These are phyloP conservation scores for Euura saliciscinereae DNA, from an alignment of 1,140 invertebrate species.

Conservation along the genomic window DNA sequence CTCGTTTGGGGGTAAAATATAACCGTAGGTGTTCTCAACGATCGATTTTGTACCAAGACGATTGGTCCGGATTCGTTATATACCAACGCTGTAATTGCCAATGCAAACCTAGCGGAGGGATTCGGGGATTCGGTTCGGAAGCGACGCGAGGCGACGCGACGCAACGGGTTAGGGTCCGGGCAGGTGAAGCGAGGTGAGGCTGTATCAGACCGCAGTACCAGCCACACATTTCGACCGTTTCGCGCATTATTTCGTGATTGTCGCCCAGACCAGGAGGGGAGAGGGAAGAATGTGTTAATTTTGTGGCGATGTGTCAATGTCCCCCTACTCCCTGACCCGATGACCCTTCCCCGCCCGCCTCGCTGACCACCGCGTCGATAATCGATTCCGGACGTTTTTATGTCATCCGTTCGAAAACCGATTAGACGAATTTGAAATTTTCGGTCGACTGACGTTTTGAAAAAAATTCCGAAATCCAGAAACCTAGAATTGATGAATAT, in stretches of 20 bases:
- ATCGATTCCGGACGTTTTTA: background rate
- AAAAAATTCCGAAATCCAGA: too few relatives aligned
- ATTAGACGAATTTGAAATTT: too few relatives aligned
- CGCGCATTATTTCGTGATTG: constrained; percentile 57
- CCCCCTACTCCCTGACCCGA: constrained; percentile 28
- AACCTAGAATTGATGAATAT: too few relatives aligned
- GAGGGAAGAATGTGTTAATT: constrained; percentile 57
- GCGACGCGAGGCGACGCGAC: background rate
- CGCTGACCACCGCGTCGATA: constrained; percentile 7
- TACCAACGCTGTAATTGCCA: background rate
- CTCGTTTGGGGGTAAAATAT: too few relatives aligned
- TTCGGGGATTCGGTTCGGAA: background rate
- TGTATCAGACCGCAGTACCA: constrained; percentile 48
- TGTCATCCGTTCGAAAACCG: too few relatives aligned
- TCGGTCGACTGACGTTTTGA: too few relatives aligned
- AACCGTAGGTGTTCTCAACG: too few relatives aligned
- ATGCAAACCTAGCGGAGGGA: background rate
- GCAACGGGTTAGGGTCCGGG: too few relatives aligned
- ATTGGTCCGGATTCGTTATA: too few relatives aligned
- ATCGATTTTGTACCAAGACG: too few relatives aligned
- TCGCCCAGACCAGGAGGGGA: constrained; percentile 42
- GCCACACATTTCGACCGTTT: constrained; percentile 53
- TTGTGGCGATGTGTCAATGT: constrained; percentile 53
- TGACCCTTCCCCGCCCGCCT: constrained; percentile 2
- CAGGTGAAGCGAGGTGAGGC: constrained; percentile 29